Evolutionary conservation across 1,140 invertebrate species (phyloP).

Genomic region (Macrotrachela quadricornifera): DNA sequence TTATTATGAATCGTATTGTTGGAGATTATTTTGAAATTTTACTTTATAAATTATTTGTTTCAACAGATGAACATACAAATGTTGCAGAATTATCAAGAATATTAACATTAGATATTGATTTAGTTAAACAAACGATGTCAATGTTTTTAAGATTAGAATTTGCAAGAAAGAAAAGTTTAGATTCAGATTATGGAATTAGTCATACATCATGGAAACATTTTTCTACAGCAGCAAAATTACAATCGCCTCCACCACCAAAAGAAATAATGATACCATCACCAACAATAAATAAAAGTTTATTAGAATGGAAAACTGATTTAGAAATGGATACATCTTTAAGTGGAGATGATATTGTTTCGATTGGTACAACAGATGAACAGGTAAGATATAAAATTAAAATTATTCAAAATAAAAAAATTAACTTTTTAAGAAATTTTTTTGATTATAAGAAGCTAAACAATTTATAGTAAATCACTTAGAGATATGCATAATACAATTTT

Average conservation of each 20-base stretch:
- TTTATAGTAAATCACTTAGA: no score
- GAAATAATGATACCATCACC: no score
- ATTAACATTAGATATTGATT: slow-evolving; percentile 2
- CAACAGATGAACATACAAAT: slow-evolving; percentile 75
- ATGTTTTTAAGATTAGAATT: slow-evolving; percentile 10
- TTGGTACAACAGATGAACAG: no score
- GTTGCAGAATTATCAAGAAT: slow-evolving; percentile 49
- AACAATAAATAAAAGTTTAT: no score
- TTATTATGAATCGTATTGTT: slow-evolving; percentile 84
- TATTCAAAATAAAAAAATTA: no score
- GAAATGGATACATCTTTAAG: no score
- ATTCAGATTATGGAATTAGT: not conserved
- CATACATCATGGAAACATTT: not conserved
- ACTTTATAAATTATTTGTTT: slow-evolving; percentile 88
- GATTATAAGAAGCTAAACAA: no score
- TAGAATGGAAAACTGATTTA: no score
- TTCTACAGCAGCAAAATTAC: not conserved
- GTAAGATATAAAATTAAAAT: no score
- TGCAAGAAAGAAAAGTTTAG: not conserved
- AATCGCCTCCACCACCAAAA: not conserved
- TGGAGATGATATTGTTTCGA: no score
- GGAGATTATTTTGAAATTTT: slow-evolving; percentile 88
- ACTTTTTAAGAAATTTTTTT: no score
- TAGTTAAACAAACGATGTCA: slow-evolving; percentile 8
- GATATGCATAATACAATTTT: no score